Evolutionary conservation across 2,888 invertebrate species (phyloP).

Genomic region (Nemapogon koenigi): DNA sequence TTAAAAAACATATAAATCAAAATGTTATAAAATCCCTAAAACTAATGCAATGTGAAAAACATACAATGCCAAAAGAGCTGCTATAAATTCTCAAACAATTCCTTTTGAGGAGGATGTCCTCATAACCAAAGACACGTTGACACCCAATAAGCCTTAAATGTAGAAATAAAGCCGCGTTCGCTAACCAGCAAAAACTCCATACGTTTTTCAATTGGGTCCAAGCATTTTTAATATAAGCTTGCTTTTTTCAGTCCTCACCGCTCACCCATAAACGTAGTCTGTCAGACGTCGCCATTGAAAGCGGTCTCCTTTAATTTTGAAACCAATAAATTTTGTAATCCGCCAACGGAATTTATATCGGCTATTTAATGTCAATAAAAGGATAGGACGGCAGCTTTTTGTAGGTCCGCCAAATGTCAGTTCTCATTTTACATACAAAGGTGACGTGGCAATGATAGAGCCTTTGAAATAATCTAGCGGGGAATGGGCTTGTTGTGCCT

Average conservation of each 20-base stretch:
- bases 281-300: constrained; percentile 56
- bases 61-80: no score
- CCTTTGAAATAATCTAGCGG: constrained; percentile 3
- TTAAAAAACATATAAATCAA: no score
- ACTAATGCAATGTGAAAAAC: no score
- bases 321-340: constrained; percentile 61
- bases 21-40: no score
- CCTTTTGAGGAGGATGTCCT: no score
- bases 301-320: constrained; percentile 62
- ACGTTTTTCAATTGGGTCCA: constrained; percentile 37
- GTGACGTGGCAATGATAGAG: constrained; percentile 39
- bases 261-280: constrained; percentile 46
- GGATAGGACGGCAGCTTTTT: constrained; percentile 35
- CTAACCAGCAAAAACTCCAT: constrained; percentile 29
- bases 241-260: constrained; percentile 29
- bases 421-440: constrained; percentile 55
- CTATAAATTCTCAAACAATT: no score
- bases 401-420: constrained; percentile 32
- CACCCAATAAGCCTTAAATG: no score
- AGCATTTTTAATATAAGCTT: constrained; percentile 28
- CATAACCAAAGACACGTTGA: no score
- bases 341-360: constrained; percentile 60
- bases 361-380: constrained; percentile 57
- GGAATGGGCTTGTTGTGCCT: not conserved
- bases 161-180: no score